A percentile compares a stretch with the other conserved stretches of the same genome.
These are phyloP conservation scores for Melopsittacus undulatus DNA, from an alignment of 2,797 vertebrate genomes.

Conservation along the genomic window DNA sequence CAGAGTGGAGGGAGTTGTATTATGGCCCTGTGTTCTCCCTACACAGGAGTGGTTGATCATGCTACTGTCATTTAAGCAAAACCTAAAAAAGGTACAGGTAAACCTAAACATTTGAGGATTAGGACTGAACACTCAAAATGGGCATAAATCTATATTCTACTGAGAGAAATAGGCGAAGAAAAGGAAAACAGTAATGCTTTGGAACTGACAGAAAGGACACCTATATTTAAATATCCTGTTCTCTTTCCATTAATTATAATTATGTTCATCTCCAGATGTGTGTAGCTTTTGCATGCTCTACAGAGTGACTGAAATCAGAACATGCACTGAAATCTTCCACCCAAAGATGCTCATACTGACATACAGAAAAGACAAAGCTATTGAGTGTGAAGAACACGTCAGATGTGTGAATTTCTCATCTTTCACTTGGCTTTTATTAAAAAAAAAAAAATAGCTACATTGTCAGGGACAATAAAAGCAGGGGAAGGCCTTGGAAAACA, in stretches of 20 bases:
- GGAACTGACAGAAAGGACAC: background rate
- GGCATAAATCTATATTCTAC: background rate
- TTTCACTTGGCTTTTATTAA: background rate
- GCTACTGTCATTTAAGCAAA: background rate
- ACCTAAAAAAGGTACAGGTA: background rate
- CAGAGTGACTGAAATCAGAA: slow-evolving; percentile 17
- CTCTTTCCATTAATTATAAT: background rate
- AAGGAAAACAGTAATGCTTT: background rate
- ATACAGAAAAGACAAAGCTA: slow-evolving; percentile 16
- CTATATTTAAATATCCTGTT: background rate
- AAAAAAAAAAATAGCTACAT: background rate
- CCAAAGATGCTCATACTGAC: background rate
- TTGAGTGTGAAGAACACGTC: background rate
- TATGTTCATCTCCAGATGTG: background rate
- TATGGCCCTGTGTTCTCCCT: background rate
- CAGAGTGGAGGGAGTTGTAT: background rate
- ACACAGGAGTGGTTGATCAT: background rate
- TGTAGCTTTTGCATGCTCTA: background rate
- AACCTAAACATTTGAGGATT: background rate
- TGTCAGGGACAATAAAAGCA: slow-evolving; percentile 18
- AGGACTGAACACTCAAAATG: background rate
- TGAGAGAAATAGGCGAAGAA: background rate
- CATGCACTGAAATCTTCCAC: background rate
- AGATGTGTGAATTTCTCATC: slow-evolving; percentile 36
- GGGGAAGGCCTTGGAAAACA: background rate